A percentile compares a stretch with the other conserved stretches of the same genome.
Conservation (phyloP, 2,888 invertebrate species). For the Torymus texanus region DNA sequence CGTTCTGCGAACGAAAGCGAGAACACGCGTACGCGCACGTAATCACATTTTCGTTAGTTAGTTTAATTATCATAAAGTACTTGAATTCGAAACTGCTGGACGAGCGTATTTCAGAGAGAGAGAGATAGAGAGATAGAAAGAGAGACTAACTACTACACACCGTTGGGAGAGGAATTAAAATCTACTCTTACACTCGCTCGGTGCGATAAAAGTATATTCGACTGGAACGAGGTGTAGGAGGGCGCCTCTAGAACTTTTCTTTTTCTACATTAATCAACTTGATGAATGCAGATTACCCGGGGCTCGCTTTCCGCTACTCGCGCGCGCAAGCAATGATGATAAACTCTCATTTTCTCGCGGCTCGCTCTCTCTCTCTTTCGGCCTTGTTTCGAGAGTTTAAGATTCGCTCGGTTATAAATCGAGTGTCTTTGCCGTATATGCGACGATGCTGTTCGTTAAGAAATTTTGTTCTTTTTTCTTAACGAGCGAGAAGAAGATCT, state of each 20-base stretch:
- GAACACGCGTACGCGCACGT: no score
- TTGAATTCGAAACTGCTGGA: not conserved
- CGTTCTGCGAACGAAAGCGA: no score
- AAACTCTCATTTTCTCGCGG: constrained; percentile 11
- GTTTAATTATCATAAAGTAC: not conserved
- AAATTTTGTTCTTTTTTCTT: no score
- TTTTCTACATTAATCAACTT: constrained; percentile 42
- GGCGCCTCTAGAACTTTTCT: constrained; percentile 3
- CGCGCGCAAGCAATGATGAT: constrained; percentile 6
- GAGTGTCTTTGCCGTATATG: not conserved
- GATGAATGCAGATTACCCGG: constrained; percentile 45
- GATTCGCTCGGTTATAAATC: constrained; percentile 33
- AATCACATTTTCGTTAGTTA: no score
- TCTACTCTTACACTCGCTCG: not conserved
- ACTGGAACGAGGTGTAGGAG: not conserved
- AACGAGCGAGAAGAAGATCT: no score
- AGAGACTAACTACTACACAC: not conserved
- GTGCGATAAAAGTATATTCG: constrained; percentile 2
- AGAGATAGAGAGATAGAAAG: not conserved
- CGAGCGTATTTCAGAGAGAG: not conserved
- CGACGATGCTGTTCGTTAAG: no score
- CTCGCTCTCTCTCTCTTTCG: not conserved
- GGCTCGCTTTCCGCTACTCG: constrained; percentile 8
- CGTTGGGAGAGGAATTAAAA: constrained; percentile 1
- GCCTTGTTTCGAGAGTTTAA: constrained; percentile 28